Conservation (phyloP, 2,113 vertebrate genomes). For the Leucopsar rothschildi region DNA sequence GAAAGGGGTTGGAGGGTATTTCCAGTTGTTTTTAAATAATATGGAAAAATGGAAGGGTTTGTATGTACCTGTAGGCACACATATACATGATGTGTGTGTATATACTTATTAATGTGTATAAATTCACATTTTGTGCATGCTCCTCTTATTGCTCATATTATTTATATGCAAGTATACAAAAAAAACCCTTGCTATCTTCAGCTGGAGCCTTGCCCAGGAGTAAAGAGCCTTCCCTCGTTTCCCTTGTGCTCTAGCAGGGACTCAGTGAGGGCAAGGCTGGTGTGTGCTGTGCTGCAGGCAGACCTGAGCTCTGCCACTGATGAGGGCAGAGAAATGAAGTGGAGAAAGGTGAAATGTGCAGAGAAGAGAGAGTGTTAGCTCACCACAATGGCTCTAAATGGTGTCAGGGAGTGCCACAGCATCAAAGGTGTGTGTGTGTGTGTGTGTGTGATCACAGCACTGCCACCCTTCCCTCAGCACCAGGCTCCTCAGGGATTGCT, state of each 20-base stretch:
- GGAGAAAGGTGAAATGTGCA: background rate
- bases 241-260: background rate
- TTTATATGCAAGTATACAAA: background rate
- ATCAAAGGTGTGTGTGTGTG: background rate
- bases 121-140: background rate
- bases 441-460: background rate
- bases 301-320: background rate
- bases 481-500: background rate
- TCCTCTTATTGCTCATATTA: background rate
- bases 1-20: background rate
- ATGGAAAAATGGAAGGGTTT: background rate
- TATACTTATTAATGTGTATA: background rate
- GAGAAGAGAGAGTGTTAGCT: background rate
- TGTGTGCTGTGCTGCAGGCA: background rate
- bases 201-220: background rate
- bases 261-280: background rate
- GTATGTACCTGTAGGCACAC: background rate
- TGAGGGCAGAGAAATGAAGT: background rate
- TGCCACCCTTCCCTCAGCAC: background rate
- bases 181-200: background rate
- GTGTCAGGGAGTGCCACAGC: background rate
- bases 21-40: background rate
- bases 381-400: background rate
- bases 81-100: rapidly evolving
- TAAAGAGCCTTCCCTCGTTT: background rate